Percentiles rank a stretch among this genome's conserved stretches.
Conservation (phyloP, 1,140 invertebrate genomes). For the Trypoxylus dichotomus region DNA sequence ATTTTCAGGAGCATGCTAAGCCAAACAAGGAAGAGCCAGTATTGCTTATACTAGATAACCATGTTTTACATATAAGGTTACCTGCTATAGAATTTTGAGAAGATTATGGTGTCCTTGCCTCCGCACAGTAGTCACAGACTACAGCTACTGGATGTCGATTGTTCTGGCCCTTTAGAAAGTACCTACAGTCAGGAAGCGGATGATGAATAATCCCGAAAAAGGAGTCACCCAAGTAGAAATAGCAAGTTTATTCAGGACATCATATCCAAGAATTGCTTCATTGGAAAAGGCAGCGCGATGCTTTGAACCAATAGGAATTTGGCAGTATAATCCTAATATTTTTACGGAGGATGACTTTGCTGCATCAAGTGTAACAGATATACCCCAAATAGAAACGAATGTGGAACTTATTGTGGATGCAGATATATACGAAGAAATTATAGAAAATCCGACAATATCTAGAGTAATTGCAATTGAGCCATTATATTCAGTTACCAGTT, state of each 20-base stretch:
- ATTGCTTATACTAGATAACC: too few relatives aligned
- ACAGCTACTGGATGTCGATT: neutral
- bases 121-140: neutral
- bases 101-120: neutral
- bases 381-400: too few relatives aligned
- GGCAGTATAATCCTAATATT: constrained; percentile 43
- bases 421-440: too few relatives aligned
- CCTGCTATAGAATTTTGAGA: neutral
- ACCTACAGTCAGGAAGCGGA: neutral
- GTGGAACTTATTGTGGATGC: too few relatives aligned
- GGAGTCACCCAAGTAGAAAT: constrained; percentile 26
- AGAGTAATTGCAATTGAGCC: too few relatives aligned
- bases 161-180: neutral
- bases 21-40: neutral
- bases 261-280: constrained; percentile 28
- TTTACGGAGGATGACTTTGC: constrained; percentile 42
- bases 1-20: neutral
- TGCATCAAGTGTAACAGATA: neutral
- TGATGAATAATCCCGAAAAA: neutral
- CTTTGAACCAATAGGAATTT: constrained; percentile 45
- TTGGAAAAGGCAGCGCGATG: constrained; percentile 34
- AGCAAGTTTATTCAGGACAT: neutral
- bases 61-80: too few relatives aligned
- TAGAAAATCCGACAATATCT: neutral
- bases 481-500: too few relatives aligned